Evolutionary conservation across 2,113 vertebrate species (phyloP), one percentile per base, ranked within the genome.

Genomic region (Neotoma lepida): DNA sequence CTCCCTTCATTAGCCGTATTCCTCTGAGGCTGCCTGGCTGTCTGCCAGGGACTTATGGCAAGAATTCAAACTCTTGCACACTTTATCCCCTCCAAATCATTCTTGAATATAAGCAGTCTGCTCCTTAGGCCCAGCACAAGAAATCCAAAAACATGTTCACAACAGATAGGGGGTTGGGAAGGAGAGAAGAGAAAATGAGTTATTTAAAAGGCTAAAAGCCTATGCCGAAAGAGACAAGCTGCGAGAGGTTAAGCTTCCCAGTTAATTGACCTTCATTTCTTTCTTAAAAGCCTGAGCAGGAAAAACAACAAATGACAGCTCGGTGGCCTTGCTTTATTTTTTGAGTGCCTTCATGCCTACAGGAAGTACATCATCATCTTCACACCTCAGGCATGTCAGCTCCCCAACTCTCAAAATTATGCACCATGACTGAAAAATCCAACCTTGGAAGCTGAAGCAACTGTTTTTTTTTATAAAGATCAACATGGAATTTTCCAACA

Each of bases 1-100:
- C 99, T 98, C 97, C 98, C 99, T 98, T 99, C 98, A 99, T 98
- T 99, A 98, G 98, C 97, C 98, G 97, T 98, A 98, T 98, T 98
- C 98, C 98, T 98, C 98, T 96, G 98, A 98, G 98, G 98, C 97
- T 98, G 97, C 96, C 97, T 99, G 98, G 98, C 98, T 97, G 97
- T 77, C 98, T 98, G 98, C 98, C 98, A 99, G 98, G 94, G 98
- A 98, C 97, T 98, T 98, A 98, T 98, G 98, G 98, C 98, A 98
- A 98, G 98, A 98, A 98, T 98, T 98, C 98, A 98, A 98, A 98
- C 98, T 98, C 98, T 98, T 98, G 98, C 98, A 98, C 98, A 98
- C 97, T 98, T 98, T 98, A 98, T 98, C 98, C 97, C 97, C 97
- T 98, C 97, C 98, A 98, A 98, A 98, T 98, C 98, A 98, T 98